These are phyloP conservation scores for Cyclina sinensis DNA, from an alignment of 1,140 invertebrate species.

Conservation along the genomic window DNA sequence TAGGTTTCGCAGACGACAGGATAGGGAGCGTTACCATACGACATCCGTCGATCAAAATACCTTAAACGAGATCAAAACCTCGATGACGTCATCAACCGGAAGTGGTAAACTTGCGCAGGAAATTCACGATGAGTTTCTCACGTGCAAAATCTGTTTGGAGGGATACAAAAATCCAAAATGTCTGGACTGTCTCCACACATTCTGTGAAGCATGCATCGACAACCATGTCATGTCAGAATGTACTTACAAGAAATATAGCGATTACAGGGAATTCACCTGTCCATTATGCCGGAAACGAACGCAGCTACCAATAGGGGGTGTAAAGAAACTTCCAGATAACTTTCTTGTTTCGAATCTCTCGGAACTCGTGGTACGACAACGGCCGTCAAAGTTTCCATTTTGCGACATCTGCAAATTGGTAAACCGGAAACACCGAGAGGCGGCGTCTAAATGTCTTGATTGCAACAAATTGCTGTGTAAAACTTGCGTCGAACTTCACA, in stretches of 20 bases:
- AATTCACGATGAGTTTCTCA: constrained; percentile 82
- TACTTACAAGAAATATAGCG: constrained; percentile 87
- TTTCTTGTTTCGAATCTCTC: constrained; percentile 87
- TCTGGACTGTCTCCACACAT: constrained; percentile 96
- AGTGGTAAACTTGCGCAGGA: constrained; percentile 82
- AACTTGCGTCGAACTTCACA: constrained; percentile 85
- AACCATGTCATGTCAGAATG: constrained; percentile 86
- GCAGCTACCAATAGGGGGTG: constrained; percentile 86
- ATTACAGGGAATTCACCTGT: constrained; percentile 87
- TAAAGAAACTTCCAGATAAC: constrained; percentile 87
- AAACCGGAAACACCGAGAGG: constrained; percentile 85
- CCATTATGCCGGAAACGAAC: constrained; percentile 87
- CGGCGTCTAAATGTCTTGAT: constrained; percentile 87
- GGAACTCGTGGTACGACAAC: constrained; percentile 85
- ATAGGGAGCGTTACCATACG: constrained; percentile 81
- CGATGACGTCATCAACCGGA: constrained; percentile 67
- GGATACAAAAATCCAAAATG: constrained; percentile 90
- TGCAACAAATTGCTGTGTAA: constrained; percentile 87
- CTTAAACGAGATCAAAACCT: constrained; percentile 66
- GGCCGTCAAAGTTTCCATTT: constrained; percentile 86
- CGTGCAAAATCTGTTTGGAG: constrained; percentile 86
- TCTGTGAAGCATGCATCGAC: constrained; percentile 93
- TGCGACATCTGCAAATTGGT: constrained; percentile 87
- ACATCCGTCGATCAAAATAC: constrained; percentile 79
- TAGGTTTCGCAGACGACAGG: constrained; percentile 80